Evolutionary conservation across 2,797 vertebrate genomes (phyloP).

Genomic region (Caiman crocodilus): DNA sequence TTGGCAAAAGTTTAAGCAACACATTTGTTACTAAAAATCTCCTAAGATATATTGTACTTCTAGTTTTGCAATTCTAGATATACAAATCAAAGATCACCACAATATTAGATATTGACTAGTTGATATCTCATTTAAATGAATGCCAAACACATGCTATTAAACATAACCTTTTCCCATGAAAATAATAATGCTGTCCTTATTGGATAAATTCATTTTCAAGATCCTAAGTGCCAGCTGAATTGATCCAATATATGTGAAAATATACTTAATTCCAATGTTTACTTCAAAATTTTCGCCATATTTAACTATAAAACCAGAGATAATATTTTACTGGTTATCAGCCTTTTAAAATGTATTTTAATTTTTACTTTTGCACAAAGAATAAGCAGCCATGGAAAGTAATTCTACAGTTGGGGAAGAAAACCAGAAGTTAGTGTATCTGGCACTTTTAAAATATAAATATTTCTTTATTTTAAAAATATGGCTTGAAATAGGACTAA

Average conservation of each 20-base stretch:
- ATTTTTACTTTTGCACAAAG: neutral
- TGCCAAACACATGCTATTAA: neutral
- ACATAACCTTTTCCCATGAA: constrained; percentile 12
- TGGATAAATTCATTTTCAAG: constrained; percentile 38
- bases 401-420: constrained; percentile 20
- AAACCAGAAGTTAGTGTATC: constrained; percentile 7
- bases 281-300: constrained; percentile 37
- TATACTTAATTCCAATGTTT: constrained; percentile 18
- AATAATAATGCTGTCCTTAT: constrained; percentile 29
- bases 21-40: constrained; percentile 3
- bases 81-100: constrained; percentile 10
- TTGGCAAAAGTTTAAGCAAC: neutral
- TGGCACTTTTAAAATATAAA: constrained; percentile 35
- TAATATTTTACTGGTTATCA: constrained; percentile 46
- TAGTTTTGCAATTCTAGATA: neutral
- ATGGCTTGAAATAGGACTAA: constrained; percentile 45
- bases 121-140: neutral
- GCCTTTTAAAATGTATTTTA: constrained; percentile 24
- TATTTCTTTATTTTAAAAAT: constrained; percentile 30
- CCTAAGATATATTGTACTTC: neutral
- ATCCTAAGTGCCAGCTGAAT: constrained; percentile 31
- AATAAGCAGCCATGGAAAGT: neutral
- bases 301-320: neutral
- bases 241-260: constrained; percentile 19
- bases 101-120: constrained; percentile 1